Percentiles rank a stretch among this genome's conserved stretches.
phyloP scores from a whole-genome alignment of 2,888 invertebrate genomes.

The Ophraella communa region DNA sequence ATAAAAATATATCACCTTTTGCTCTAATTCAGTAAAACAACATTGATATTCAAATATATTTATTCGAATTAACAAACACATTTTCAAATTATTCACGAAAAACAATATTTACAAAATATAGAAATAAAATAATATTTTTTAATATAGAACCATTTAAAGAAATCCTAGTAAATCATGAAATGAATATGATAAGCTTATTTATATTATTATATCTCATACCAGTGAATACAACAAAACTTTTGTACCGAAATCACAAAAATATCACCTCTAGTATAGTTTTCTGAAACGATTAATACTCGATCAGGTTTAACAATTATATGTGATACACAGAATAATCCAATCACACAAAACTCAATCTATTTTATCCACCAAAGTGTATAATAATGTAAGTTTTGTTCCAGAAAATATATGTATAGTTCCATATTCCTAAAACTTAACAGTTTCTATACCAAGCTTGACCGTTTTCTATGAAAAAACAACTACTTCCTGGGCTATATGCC shows the following conservation, averaged over 20 bases:
- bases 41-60: conserved; percentile 15
- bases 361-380: not conserved
- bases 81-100: conserved; percentile 7
- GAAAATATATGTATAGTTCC: no score
- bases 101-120: conserved; percentile 10
- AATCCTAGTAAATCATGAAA: conserved; percentile 9
- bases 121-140: conserved; percentile 8
- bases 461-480: no score
- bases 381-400: no score
- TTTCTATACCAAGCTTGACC: no score
- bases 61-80: conserved; percentile 23
- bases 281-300: conserved; percentile 12
- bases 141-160: conserved; percentile 4
- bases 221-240: conserved; percentile 34
- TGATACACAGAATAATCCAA: not conserved
- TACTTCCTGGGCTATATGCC: no score
- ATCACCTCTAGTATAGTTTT: conserved; percentile 38
- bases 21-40: no score
- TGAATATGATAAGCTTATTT: conserved; percentile 10
- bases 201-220: conserved; percentile 20
- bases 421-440: no score
- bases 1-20: no score
- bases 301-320: not conserved
- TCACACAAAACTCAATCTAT: not conserved
- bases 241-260: conserved; percentile 47